Conservation (phyloP, 2,888 invertebrate genomes). For the Meghimatium bilineatum region DNA sequence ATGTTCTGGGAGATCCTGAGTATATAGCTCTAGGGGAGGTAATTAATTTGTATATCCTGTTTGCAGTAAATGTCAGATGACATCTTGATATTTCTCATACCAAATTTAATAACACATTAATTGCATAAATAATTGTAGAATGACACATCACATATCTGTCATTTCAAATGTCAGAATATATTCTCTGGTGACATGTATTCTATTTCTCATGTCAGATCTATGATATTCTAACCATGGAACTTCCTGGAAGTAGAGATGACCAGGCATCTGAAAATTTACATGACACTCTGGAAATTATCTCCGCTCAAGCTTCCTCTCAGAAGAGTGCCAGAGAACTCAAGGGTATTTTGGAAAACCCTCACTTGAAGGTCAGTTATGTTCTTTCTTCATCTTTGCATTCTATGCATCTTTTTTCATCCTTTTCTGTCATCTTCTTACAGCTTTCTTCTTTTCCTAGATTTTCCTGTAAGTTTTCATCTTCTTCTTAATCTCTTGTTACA, state of each 20-base stretch:
- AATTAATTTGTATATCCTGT: neutral
- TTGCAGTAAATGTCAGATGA: too few species aligned
- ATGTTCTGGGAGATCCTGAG: constrained; percentile 61
- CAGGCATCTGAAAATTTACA: constrained; percentile 57
- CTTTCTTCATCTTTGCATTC: too few species aligned
- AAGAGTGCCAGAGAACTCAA: constrained; percentile 84
- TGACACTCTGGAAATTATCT: constrained; percentile 56
- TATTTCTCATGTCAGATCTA: constrained; percentile 43
- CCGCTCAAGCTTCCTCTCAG: constrained; percentile 46
- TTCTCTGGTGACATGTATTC: neutral
- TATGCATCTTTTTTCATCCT: too few species aligned
- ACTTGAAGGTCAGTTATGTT: constrained; percentile 82
- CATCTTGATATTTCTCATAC: too few species aligned
- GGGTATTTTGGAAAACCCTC: constrained; percentile 85
- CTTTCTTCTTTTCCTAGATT: too few species aligned
- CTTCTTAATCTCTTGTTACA: too few species aligned
- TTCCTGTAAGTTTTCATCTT: too few species aligned
- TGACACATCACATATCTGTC: too few species aligned
- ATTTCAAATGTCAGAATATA: neutral
- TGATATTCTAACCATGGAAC: constrained; percentile 51
- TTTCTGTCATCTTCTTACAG: too few species aligned
- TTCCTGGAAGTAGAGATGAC: constrained; percentile 55
- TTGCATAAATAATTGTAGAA: too few species aligned
- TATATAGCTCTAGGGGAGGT: constrained; percentile 65
- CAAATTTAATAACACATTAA: too few species aligned